Conservation (phyloP, 2,888 invertebrate genomes). For the Acronicta aceris region DNA sequence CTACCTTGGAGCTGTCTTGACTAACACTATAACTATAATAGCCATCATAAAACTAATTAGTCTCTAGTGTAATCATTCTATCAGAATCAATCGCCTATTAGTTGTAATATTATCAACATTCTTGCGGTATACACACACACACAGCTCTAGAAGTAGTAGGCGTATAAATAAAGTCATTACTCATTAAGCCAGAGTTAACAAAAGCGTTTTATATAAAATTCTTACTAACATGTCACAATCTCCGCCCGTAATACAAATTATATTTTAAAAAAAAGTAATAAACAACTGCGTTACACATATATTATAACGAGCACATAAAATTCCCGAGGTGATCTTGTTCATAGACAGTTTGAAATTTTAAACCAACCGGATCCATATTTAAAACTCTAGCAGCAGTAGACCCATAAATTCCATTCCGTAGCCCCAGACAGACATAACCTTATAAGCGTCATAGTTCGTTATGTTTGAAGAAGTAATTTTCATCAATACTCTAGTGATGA, state of each 20-base stretch:
- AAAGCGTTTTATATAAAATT: too few species aligned
- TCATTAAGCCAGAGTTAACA: conserved; percentile 1
- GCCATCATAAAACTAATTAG: conserved; percentile 26
- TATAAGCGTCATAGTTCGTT: background rate
- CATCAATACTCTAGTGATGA: background rate
- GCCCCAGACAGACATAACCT: background rate
- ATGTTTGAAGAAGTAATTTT: background rate
- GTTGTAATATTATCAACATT: background rate
- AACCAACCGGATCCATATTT: background rate
- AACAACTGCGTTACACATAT: background rate
- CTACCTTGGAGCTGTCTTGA: conserved; percentile 25
- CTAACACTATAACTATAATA: conserved; percentile 9
- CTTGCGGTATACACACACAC: background rate
- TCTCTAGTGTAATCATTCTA: background rate
- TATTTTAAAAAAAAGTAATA: too few species aligned
- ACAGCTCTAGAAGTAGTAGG: background rate
- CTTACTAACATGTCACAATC: too few species aligned
- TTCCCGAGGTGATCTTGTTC: conserved; percentile 3
- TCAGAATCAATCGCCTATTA: background rate
- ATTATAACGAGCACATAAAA: background rate
- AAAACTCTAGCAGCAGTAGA: too few species aligned
- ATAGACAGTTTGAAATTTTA: background rate
- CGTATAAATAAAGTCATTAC: background rate
- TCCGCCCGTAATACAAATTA: too few species aligned
- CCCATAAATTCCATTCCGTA: too few species aligned